These are phyloP conservation scores for Petrocephalus zakoni DNA, from an alignment of 2,113 vertebrate genomes.

Conservation along the genomic window DNA sequence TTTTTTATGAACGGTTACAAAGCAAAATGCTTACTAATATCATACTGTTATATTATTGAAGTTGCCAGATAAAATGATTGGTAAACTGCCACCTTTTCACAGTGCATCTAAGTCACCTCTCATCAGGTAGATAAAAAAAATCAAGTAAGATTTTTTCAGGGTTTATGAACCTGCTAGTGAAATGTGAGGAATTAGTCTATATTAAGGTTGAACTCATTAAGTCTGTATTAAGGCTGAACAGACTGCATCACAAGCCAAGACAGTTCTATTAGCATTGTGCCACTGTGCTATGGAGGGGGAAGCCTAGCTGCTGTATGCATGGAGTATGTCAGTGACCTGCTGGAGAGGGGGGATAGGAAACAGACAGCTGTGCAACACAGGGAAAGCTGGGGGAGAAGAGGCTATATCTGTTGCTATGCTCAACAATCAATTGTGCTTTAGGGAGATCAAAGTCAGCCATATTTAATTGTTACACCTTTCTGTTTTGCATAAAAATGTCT, in stretches of 20 bases:
- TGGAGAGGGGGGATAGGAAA: constrained; percentile 72
- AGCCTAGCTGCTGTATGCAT: constrained; percentile 70
- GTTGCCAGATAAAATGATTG: background rate
- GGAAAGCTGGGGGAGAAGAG: constrained; percentile 59
- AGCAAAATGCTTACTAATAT: background rate
- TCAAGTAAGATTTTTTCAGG: constrained; percentile 41
- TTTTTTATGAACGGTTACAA: background rate
- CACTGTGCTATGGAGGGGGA: constrained; percentile 61
- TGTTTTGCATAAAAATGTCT: constrained; percentile 47
- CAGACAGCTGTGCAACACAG: constrained; percentile 64
- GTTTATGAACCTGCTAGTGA: constrained; percentile 69
- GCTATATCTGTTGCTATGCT: constrained; percentile 66
- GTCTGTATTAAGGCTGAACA: constrained; percentile 70
- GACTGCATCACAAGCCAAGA: constrained; percentile 66
- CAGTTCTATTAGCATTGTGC: constrained; percentile 59
- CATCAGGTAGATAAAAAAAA: background rate
- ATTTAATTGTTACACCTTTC: constrained; percentile 57
- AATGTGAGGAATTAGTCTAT: constrained; percentile 58
- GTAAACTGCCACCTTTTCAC: background rate
- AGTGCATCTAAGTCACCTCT: background rate
- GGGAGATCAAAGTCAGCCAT: constrained; percentile 70
- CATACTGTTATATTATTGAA: background rate
- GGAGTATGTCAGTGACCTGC: constrained; percentile 60
- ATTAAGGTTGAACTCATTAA: constrained; percentile 67
- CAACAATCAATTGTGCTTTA: constrained; percentile 73